Conservation (phyloP, 1,140 invertebrate species). For the Meteorus sp. region DNA sequence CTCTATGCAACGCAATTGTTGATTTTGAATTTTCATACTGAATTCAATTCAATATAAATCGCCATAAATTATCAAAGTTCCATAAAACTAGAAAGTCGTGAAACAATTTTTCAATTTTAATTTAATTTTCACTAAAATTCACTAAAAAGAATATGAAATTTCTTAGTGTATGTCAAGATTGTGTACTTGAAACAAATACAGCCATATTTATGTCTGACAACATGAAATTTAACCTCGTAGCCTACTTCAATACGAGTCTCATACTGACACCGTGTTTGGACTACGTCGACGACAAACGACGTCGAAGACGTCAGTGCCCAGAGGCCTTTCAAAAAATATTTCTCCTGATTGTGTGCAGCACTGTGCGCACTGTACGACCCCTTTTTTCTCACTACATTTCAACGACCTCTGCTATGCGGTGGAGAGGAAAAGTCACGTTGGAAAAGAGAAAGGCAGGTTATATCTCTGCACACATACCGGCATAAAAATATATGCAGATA, state of each 20-base stretch:
- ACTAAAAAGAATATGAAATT: background rate
- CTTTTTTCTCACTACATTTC: background rate
- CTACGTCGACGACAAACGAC: constrained; percentile 16
- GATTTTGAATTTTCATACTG: too few species aligned
- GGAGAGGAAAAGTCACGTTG: constrained; percentile 13
- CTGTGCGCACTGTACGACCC: constrained; percentile 23
- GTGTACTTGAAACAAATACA: too few species aligned
- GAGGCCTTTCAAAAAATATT: constrained; percentile 52
- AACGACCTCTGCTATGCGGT: background rate
- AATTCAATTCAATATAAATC: too few species aligned
- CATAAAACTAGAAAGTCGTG: too few species aligned
- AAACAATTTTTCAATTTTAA: too few species aligned
- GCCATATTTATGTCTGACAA: too few species aligned
- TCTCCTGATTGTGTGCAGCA: constrained; percentile 10
- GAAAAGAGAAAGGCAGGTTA: constrained; percentile 13
- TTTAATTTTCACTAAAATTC: too few species aligned
- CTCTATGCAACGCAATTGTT: too few species aligned
- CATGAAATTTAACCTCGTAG: constrained; percentile 49
- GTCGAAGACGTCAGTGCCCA: background rate
- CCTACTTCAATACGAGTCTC: too few species aligned
- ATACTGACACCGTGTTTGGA: too few species aligned
- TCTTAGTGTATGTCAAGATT: too few species aligned
- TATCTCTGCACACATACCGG: background rate
- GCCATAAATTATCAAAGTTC: too few species aligned
- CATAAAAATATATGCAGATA: background rate